phyloP scores from a whole-genome alignment of 2,888 invertebrate species.

The Stenoptilia bipunctidactyla region DNA sequence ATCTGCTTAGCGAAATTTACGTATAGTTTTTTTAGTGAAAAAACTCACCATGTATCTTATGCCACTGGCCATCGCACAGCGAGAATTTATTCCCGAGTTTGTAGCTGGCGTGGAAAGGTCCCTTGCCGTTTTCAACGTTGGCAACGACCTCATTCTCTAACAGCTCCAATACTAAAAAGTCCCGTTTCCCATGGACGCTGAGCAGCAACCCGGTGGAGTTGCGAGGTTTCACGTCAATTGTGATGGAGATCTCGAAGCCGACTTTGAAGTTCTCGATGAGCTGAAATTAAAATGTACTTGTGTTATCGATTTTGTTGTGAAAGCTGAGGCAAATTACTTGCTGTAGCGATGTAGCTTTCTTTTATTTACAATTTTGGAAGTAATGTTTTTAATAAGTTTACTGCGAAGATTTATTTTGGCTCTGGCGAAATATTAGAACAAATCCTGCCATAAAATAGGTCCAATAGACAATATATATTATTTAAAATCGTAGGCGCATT shows the following conservation, averaged over 20 bases:
- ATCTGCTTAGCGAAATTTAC: too few relatives aligned
- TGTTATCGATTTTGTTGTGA: too few relatives aligned
- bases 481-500: too few relatives aligned
- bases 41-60: slow-evolving; percentile 79
- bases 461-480: too few relatives aligned
- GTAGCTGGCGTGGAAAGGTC: slow-evolving; percentile 82
- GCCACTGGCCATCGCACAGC: slow-evolving; percentile 97
- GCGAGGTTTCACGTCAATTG: slow-evolving; percentile 89
- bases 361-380: too few relatives aligned
- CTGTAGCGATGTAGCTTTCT: too few relatives aligned
- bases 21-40: too few relatives aligned
- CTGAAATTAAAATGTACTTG: slow-evolving; percentile 24
- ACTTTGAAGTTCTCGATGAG: slow-evolving; percentile 81
- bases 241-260: slow-evolving; percentile 82
- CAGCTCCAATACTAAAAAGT: slow-evolving; percentile 90
- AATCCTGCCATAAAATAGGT: too few relatives aligned
- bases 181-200: slow-evolving; percentile 85
- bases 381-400: too few relatives aligned
- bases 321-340: too few relatives aligned
- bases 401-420: too few relatives aligned
- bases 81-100: slow-evolving; percentile 74
- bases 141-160: slow-evolving; percentile 87
- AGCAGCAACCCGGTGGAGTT: slow-evolving; percentile 87
- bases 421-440: too few relatives aligned
- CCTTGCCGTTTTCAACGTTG: slow-evolving; percentile 86